phyloP scores from a whole-genome alignment of 2,113 vertebrate genomes.

The Vulpes ferrilata region DNA sequence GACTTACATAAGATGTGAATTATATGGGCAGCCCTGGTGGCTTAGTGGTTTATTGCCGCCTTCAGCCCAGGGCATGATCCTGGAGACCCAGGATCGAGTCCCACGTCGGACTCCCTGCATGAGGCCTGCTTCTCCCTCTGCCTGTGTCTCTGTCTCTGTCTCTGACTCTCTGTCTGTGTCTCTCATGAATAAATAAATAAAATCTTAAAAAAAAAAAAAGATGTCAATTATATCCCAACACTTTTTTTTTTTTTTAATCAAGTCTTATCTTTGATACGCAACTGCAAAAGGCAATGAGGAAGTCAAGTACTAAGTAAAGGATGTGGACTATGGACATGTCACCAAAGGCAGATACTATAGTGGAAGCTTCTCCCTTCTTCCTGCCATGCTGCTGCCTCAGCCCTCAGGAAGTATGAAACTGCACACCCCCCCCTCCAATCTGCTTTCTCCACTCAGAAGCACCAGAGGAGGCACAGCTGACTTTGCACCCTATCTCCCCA shows the following conservation, averaged over 20 bases:
- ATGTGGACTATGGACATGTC: background rate
- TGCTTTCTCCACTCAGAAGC: background rate
- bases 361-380: background rate
- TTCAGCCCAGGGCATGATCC: too few relatives aligned
- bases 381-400: background rate
- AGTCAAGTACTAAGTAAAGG: background rate
- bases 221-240: background rate
- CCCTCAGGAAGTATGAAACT: fast-evolving
- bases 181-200: too few relatives aligned
- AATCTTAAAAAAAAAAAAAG: too few relatives aligned
- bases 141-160: too few relatives aligned
- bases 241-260: background rate
- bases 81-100: too few relatives aligned
- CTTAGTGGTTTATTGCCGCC: too few relatives aligned
- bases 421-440: too few relatives aligned
- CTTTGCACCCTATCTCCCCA: background rate
- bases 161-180: too few relatives aligned
- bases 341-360: background rate
- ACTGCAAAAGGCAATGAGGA: background rate
- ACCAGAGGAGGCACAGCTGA: background rate
- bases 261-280: background rate
- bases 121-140: too few relatives aligned
- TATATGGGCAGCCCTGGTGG: background rate
- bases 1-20: background rate
- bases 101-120: too few relatives aligned